phyloP scores from a whole-genome alignment of 1,140 invertebrate genomes.

The Leptopilina clavipes region DNA sequence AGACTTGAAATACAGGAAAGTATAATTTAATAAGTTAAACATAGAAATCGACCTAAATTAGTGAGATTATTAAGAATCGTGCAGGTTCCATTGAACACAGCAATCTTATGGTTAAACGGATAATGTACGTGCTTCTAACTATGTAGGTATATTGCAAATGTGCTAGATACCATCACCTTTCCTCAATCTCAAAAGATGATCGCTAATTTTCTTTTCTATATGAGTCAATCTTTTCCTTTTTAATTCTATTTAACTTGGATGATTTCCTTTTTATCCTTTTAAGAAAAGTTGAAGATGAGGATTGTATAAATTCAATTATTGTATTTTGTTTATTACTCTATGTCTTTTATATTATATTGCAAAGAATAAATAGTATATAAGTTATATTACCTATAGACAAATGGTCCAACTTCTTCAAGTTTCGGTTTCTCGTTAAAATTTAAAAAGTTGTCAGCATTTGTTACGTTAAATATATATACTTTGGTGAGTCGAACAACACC shows the following conservation, averaged over 20 bases:
- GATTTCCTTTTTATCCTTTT: neutral
- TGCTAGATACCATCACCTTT: neutral
- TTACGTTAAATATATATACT: slow-evolving; percentile 92
- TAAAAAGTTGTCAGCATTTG: slow-evolving; percentile 88
- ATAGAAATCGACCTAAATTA: slow-evolving; percentile 88
- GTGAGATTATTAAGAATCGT: slow-evolving; percentile 36
- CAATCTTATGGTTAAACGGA: neutral
- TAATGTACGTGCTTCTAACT: neutral
- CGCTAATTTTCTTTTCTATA: neutral
- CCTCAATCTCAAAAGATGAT: neutral
- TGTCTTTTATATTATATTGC: too few species aligned
- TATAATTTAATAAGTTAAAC: slow-evolving; percentile 75
- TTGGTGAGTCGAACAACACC: slow-evolving; percentile 92
- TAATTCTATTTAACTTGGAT: too few species aligned
- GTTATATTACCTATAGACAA: slow-evolving; percentile 85
- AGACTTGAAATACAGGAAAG: neutral
- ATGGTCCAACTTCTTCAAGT: slow-evolving; percentile 87
- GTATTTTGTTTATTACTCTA: too few species aligned
- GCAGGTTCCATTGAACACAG: slow-evolving; percentile 13
- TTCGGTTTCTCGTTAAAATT: slow-evolving; percentile 86
- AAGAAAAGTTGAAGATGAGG: too few species aligned
- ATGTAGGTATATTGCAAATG: neutral
- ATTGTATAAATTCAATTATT: too few species aligned
- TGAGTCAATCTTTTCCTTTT: neutral
- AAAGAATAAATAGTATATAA: too few species aligned